Conservation (phyloP, 2,888 invertebrate genomes). For the Pediacus dermestoides region DNA sequence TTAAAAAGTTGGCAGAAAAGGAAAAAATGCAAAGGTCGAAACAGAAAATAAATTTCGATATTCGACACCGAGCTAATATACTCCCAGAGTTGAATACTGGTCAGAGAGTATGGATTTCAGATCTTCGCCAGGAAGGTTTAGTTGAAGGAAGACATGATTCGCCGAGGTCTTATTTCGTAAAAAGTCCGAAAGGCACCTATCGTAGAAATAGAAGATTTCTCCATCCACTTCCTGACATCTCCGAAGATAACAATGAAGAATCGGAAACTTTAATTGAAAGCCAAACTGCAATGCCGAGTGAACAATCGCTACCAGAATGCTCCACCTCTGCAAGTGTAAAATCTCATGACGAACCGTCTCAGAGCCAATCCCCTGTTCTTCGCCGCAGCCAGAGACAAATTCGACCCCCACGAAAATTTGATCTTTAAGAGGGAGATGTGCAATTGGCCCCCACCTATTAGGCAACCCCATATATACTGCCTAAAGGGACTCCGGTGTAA, state of each 20-base stretch:
- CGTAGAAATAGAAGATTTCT: slow-evolving; percentile 5
- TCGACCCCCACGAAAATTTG: slow-evolving; percentile 2
- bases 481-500: too few species aligned
- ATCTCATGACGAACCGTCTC: too few species aligned
- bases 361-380: too few species aligned
- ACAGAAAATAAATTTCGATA: slow-evolving; percentile 11
- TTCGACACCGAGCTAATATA: slow-evolving; percentile 5
- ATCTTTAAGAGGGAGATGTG: slow-evolving; percentile 7
- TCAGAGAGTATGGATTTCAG: slow-evolving; percentile 30
- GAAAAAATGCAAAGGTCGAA: slow-evolving; percentile 7
- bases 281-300: too few species aligned
- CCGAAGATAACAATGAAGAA: not conserved
- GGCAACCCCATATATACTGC: too few species aligned
- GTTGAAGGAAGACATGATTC: slow-evolving; percentile 11
- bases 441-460: too few species aligned
- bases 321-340: too few species aligned
- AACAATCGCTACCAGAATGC: too few species aligned
- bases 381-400: slow-evolving; percentile 7
- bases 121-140: slow-evolving; percentile 20
- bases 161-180: slow-evolving; percentile 16
- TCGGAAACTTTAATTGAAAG: not conserved
- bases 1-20: slow-evolving; percentile 1
- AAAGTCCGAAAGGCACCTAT: slow-evolving; percentile 11
- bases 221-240: not conserved
- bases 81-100: slow-evolving; percentile 15